These are phyloP conservation scores for Pedicia rivosa DNA, from an alignment of 2,888 invertebrate species.

Conservation along the genomic window DNA sequence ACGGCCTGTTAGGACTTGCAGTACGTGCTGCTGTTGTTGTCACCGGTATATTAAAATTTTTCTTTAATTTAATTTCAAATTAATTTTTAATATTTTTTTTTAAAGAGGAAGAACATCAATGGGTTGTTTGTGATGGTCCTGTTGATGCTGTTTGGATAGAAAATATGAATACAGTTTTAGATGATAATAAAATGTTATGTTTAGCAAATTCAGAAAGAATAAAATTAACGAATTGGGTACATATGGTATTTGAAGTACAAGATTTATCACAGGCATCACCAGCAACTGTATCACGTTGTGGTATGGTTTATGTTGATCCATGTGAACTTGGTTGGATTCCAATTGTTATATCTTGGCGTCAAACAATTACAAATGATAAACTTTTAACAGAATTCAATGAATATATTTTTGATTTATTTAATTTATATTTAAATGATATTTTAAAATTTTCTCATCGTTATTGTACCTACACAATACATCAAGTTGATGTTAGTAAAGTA, in stretches of 20 bases:
- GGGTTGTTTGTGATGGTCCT: conserved; percentile 83
- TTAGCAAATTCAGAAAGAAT: conserved; percentile 83
- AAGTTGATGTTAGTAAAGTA: conserved; percentile 75
- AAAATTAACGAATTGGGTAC: conserved; percentile 74
- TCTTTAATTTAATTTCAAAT: not conserved
- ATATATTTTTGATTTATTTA: conserved; percentile 49
- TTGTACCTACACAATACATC: conserved; percentile 56
- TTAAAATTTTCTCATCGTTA: conserved; percentile 48
- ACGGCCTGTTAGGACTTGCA: conserved; percentile 58
- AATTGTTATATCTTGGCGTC: conserved; percentile 61
- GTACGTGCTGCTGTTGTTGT: conserved; percentile 22
- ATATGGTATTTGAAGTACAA: conserved; percentile 77
- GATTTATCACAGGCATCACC: conserved; percentile 82
- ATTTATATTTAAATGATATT: conserved; percentile 45
- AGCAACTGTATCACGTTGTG: conserved; percentile 68
- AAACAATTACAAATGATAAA: conserved; percentile 34
- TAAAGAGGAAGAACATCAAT: conserved; percentile 57
- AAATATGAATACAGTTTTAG: conserved; percentile 82
- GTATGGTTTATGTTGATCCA: conserved; percentile 85
- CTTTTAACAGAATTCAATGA: conserved; percentile 40
- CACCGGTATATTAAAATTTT: conserved; percentile 18
- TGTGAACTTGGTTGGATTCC: conserved; percentile 70
- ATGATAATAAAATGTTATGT: conserved; percentile 88
- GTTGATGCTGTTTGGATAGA: conserved; percentile 92
- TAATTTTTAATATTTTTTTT: not conserved